Conservation (phyloP, 2,113 vertebrate genomes). For the Dicrurus megarhynchus region DNA sequence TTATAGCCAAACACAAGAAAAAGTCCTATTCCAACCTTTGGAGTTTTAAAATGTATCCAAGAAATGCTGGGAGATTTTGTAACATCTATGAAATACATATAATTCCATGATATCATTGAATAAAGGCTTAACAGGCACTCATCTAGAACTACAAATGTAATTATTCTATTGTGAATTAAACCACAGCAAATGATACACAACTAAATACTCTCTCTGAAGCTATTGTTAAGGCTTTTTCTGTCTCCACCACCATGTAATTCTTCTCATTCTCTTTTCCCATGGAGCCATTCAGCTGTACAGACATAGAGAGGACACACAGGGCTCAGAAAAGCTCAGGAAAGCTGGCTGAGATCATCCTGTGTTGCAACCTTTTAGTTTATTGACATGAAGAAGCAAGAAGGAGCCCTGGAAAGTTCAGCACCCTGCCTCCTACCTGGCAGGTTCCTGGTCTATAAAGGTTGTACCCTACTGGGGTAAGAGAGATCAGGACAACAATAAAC, state of each 20-base stretch:
- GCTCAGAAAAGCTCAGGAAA: background rate
- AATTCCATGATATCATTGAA: background rate
- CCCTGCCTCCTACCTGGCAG: background rate
- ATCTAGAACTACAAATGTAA: background rate
- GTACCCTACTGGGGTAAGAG: background rate
- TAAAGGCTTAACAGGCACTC: background rate
- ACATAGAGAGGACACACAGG: background rate
- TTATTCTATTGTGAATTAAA: background rate
- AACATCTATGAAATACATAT: background rate
- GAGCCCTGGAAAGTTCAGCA: background rate
- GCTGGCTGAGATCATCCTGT: background rate
- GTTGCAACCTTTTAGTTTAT: background rate
- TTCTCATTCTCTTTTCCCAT: background rate
- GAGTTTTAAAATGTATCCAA: background rate
- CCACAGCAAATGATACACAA: background rate
- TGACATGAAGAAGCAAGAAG: background rate
- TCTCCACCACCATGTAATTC: background rate
- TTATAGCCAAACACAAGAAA: background rate
- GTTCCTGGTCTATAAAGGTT: background rate
- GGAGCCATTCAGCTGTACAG: background rate
- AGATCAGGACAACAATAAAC: background rate
- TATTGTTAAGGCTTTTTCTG: background rate
- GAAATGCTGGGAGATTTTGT: background rate
- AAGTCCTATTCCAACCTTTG: background rate
- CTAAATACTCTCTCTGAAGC: background rate